phyloP scores from a whole-genome alignment of 2,113 vertebrate genomes.

The Sigmodon hispidus region DNA sequence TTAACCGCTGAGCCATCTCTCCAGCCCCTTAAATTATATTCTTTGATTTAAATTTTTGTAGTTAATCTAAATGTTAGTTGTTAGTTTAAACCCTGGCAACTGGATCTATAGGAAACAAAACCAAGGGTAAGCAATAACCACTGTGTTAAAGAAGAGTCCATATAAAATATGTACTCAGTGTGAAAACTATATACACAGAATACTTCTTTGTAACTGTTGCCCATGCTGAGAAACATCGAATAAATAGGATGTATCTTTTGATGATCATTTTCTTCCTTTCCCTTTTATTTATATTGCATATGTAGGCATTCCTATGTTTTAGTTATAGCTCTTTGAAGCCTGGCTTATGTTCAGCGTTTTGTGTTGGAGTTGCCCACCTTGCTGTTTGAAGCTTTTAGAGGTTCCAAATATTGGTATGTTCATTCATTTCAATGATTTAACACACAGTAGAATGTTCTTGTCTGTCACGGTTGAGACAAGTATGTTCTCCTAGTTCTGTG shows the following conservation, averaged over 20 bases:
- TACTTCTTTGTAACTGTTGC: neutral
- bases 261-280: neutral
- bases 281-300: neutral
- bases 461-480: neutral
- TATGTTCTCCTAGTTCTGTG: neutral
- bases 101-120: neutral
- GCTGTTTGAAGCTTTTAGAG: neutral
- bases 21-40: too few relatives aligned
- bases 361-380: neutral
- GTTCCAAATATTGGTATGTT: neutral
- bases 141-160: neutral
- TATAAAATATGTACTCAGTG: neutral
- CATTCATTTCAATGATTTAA: slow-evolving; percentile 5
- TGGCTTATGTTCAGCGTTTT: neutral
- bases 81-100: neutral
- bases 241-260: neutral
- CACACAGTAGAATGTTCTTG: neutral
- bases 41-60: too few relatives aligned
- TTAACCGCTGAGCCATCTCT: too few relatives aligned
- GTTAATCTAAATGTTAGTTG: too few relatives aligned
- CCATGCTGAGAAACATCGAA: neutral
- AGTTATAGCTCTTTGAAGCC: neutral
- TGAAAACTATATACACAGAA: neutral
- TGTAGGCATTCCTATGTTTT: neutral
- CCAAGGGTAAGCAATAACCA: neutral